phyloP scores from a whole-genome alignment of 92 coral and sea anemone genomes.

The Epizoanthus ramosus region DNA sequence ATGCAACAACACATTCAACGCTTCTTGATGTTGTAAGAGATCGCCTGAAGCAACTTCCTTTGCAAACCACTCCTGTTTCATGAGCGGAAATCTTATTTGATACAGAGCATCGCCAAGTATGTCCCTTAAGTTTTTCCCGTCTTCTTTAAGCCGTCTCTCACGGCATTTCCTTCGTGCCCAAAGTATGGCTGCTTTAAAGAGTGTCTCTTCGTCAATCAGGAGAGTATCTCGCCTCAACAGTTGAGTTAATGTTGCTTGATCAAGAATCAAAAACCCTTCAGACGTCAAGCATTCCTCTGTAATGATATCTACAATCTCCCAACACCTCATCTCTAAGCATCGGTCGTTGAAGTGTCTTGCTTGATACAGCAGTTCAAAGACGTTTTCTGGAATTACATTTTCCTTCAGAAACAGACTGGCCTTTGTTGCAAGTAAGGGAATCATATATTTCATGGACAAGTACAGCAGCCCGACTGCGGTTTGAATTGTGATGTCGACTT shows the following conservation, averaged over 20 bases:
- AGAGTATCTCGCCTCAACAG: slow-evolving; percentile 37
- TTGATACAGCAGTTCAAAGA: neutral
- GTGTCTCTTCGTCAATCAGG: slow-evolving; percentile 24
- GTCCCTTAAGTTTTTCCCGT: slow-evolving; percentile 11
- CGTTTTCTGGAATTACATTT: slow-evolving; percentile 3
- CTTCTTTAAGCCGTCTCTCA: neutral
- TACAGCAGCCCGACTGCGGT: slow-evolving; percentile 44
- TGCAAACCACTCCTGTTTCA: slow-evolving; percentile 28
- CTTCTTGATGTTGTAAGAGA: slow-evolving; percentile 21
- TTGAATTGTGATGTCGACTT: slow-evolving; percentile 37
- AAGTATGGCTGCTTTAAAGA: slow-evolving; percentile 20
- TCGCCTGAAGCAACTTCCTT: slow-evolving; percentile 29
- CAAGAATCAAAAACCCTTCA: slow-evolving; percentile 18
- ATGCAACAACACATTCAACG: neutral
- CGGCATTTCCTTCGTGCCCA: slow-evolving; percentile 26
- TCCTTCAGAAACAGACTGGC: slow-evolving; percentile 2
- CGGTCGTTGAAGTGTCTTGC: neutral
- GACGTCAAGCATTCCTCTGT: slow-evolving; percentile 2
- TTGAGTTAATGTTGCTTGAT: slow-evolving; percentile 25
- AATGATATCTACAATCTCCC: neutral
- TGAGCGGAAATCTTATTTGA: slow-evolving; percentile 32
- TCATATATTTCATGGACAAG: slow-evolving; percentile 47
- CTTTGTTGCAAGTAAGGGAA: slow-evolving; percentile 31
- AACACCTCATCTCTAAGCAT: neutral
- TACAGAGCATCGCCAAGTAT: slow-evolving; percentile 40